phyloP scores from a whole-genome alignment of 2,888 invertebrate genomes.

The Ligdia adustata region DNA sequence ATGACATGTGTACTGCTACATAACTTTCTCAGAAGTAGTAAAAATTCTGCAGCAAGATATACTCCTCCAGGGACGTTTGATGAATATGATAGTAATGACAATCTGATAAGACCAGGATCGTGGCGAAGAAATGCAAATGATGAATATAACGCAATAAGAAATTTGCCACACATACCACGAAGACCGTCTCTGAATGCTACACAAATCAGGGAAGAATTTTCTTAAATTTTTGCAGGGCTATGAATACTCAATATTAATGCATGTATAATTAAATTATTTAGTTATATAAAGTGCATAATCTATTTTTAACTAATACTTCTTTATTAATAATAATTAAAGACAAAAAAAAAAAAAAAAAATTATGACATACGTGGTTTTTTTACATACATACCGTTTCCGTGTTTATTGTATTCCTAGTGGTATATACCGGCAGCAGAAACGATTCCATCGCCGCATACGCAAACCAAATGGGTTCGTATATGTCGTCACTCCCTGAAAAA shows the following conservation, averaged over 20 bases:
- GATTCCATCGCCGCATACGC: constrained; percentile 27
- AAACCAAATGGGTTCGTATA: constrained; percentile 32
- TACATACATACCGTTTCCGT: not conserved
- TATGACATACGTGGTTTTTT: not conserved
- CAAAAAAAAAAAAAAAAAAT: not conserved
- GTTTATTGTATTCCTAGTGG: no score
- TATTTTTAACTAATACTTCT: no score
- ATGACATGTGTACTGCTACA: constrained; percentile 28
- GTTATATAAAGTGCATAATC: no score
- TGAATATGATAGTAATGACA: constrained; percentile 25
- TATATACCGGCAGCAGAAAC: no score
- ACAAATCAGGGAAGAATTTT: constrained; percentile 23
- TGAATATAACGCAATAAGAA: constrained; percentile 16
- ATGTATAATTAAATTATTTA: no score
- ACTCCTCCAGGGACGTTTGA: constrained; percentile 37
- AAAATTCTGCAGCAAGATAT: constrained; percentile 28
- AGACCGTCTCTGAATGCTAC: constrained; percentile 25
- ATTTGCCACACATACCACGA: constrained; percentile 28
- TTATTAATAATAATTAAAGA: no score
- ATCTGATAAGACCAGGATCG: constrained; percentile 28
- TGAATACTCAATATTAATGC: no score
- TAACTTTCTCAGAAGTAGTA: constrained; percentile 34
- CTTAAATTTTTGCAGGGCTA: not conserved
- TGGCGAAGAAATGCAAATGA: constrained; percentile 23
- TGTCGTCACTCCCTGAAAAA: no score